Evolutionary conservation across 2,113 vertebrate genomes (phyloP), one percentile per base, ranked within the genome.

Genomic region (Glaucidium brasilianum): DNA sequence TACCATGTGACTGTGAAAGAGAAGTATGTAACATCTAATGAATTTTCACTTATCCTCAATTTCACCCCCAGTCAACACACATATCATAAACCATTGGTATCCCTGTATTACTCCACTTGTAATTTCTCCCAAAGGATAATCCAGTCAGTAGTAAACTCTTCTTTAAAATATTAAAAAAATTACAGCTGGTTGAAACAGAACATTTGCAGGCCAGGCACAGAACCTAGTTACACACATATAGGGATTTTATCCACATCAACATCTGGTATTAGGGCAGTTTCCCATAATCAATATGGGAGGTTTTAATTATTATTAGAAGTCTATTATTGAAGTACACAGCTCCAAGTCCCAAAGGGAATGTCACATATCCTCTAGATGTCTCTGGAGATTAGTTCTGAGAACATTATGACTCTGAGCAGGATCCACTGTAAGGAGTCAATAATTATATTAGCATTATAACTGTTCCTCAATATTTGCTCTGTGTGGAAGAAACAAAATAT

Each of bases 321-420:
- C 39, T 88, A 11, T 26, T 71, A 37, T 15, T 62, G 68, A 88
- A 90, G 69, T 35, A 94, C 29, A 72, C 12, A 69, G 32, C 34
- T 74, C 30, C 20, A 74, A 49, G 43, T 84, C 63, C 79, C 67
- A 10, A 64, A 91, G 27, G 34, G 43, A 85, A 95, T 41, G 72
- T 45, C 56, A 86, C 60, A 60, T 43, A 90, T 74, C 67, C 59
- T 93, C 72, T 90, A 81, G 85, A 95, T 92, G 47, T 84, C 88
- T 93, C 88, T 59, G 79, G 85, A 93, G 85, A 92, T 95, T 96
- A 94, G 83, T 84, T 94, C 78, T 74, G 84, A 85, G 43, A 74
- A 86, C 68, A 78, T 7, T 83, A 3, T 30, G 93, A 93, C 35
- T 82, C 63, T 63, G 52, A 88, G 67, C 14, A 84, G 52, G 39